Evolutionary conservation across 2,113 vertebrate genomes (phyloP).

Genomic region (Circaetus gallicus): DNA sequence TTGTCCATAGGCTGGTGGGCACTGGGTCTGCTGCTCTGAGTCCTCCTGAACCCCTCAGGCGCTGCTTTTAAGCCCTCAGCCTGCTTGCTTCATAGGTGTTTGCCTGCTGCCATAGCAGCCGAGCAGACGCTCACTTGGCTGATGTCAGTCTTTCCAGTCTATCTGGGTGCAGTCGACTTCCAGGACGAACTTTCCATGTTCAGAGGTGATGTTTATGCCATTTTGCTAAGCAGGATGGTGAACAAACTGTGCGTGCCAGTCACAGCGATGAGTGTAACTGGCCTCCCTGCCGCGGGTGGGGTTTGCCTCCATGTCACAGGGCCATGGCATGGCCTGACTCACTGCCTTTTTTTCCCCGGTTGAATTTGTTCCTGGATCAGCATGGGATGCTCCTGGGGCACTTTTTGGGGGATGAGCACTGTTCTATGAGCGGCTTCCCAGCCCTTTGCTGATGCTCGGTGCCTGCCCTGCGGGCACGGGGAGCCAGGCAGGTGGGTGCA

Average conservation of each 20-base stretch:
- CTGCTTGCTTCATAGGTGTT: neutral
- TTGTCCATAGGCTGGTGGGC: neutral
- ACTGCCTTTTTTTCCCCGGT: neutral
- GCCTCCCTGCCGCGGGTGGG: neutral
- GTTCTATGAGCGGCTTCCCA: neutral
- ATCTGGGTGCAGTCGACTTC: neutral
- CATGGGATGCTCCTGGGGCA: neutral
- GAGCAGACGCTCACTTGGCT: rapidly evolving
- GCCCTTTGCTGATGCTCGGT: neutral
- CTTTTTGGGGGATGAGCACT: neutral
- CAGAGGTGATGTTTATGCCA: rapidly evolving
- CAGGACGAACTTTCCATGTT: neutral
- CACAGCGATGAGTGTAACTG: neutral
- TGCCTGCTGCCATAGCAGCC: neutral
- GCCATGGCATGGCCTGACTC: neutral
- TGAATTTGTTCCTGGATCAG: neutral
- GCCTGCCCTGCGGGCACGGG: too few relatives aligned
- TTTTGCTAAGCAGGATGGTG: neutral
- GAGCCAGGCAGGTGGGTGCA: rapidly evolving
- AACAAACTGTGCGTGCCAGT: rapidly evolving
- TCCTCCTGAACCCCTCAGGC: neutral
- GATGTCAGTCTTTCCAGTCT: neutral
- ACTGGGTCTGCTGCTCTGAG: neutral
- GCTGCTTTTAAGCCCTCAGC: neutral
- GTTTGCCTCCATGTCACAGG: neutral